Base-by-base conservation (phyloP, 2,888 invertebrate genomes). In the Diogma glabrata region DNA sequence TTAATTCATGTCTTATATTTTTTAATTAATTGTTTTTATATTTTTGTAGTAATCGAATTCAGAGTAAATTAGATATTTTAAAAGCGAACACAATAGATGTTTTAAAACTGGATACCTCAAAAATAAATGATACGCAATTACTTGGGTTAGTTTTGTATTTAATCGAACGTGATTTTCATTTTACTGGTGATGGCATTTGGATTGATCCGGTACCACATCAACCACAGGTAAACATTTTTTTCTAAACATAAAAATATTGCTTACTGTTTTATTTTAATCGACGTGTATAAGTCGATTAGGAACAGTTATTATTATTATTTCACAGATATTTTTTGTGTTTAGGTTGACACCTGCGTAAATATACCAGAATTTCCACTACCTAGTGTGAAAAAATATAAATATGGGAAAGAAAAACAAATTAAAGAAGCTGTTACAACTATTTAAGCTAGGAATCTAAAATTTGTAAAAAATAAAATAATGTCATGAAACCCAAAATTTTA, bases 131-230 rank as follows among this genome's bases (percentile, higher is more conserved):
- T n/a, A n/a, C n/a, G n/a, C 77, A 81, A 55, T 67, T 76, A 47
- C 65, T 88, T 16, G 79, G 82, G 47, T 66, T 87, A 24, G 75
- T 79, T 49, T 61, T 86, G 43, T 88, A 88, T 63, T 73, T 79
- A 51, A 77, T 88, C 19, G 87, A 88, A 65, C 77, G 75, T 57
- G 77, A 79, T 58, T 76, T 78, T 64, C 80, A 86, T 64, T 88
- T 87, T 60, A 81, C 78, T 12, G 86, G 86, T 0, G 82, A 86
- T 61, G 87, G 83, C 1, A 74, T 87, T 36, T 87, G 84, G 84
- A 64, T 64, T 0, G 69, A 70, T 48, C 64, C 67, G 46, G 66
- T 66, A 50, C 59, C 60, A 6, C n/a, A n/a, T n/a, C 61, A 66
- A 40, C 64, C 64, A 28, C 48, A 48, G 22, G 48, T 48, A 30